Evolutionary conservation across 2,113 vertebrate species (phyloP).

Genomic region (Alouatta palliata): DNA sequence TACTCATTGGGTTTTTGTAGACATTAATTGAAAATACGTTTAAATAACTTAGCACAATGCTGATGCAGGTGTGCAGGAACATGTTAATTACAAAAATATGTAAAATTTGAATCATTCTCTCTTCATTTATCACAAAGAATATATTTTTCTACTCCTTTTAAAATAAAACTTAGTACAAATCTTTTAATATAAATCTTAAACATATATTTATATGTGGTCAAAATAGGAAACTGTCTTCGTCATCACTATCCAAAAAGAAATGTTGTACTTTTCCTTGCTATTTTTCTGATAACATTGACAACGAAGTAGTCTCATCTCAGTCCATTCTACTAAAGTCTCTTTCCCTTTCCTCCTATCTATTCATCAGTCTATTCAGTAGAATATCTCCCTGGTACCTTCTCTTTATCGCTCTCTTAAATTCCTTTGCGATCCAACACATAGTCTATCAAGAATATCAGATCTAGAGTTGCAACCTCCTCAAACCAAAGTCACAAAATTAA

Average conservation of each 20-base stretch:
- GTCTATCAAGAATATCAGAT: background rate
- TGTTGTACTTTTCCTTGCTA: background rate
- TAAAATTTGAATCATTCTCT: background rate
- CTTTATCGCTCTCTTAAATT: background rate
- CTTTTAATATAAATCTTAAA: background rate
- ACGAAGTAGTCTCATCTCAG: background rate
- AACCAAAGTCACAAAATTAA: background rate
- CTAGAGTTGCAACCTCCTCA: background rate
- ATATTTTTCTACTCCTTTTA: constrained; percentile 16
- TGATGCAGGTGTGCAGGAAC: background rate
- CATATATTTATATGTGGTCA: background rate
- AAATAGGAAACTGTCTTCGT: background rate
- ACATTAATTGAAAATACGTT: background rate
- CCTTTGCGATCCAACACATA: background rate
- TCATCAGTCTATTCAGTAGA: rapidly evolving
- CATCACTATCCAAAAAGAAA: background rate
- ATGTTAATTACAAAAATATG: background rate
- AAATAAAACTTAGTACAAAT: background rate
- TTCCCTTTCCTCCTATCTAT: background rate
- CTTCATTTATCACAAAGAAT: background rate
- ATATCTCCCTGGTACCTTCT: background rate
- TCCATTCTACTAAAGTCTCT: background rate
- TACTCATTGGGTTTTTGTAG: background rate
- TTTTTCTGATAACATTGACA: background rate
- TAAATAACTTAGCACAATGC: background rate